phyloP scores from a whole-genome alignment of 2,113 vertebrate genomes.

The Etheostoma cragini region DNA sequence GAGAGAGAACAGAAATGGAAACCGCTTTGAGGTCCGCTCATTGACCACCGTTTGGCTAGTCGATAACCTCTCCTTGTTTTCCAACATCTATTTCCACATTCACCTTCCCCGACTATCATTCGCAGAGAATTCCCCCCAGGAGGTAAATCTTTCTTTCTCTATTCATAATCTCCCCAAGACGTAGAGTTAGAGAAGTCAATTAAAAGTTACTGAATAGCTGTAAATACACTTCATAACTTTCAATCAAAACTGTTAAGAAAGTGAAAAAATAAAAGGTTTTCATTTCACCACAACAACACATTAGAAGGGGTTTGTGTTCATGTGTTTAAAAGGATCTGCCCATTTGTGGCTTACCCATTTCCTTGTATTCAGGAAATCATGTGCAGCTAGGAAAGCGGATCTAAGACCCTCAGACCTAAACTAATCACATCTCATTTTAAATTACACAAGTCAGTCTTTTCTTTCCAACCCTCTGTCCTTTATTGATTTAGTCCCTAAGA shows the following conservation, averaged over 20 bases:
- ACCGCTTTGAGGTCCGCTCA: not conserved
- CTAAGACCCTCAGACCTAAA: not conserved
- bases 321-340: not conserved
- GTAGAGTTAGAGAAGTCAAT: not conserved
- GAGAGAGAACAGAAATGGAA: conserved; percentile 19
- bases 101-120: not conserved
- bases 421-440: not conserved
- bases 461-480: too few species aligned
- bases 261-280: not conserved
- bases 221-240: not conserved
- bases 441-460: not conserved
- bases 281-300: not conserved
- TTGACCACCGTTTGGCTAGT: not conserved
- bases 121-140: too few species aligned
- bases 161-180: too few species aligned
- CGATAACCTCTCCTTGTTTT: not conserved
- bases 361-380: conserved; percentile 18
- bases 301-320: not conserved
- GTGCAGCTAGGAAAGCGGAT: not conserved
- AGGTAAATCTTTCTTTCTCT: too few species aligned
- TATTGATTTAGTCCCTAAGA: not conserved
- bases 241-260: not conserved
- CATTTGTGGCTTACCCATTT: not conserved
- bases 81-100: not conserved
- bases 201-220: too few species aligned